phyloP scores from a whole-genome alignment of 2,113 vertebrate species.

The Lophura nycthemera region DNA sequence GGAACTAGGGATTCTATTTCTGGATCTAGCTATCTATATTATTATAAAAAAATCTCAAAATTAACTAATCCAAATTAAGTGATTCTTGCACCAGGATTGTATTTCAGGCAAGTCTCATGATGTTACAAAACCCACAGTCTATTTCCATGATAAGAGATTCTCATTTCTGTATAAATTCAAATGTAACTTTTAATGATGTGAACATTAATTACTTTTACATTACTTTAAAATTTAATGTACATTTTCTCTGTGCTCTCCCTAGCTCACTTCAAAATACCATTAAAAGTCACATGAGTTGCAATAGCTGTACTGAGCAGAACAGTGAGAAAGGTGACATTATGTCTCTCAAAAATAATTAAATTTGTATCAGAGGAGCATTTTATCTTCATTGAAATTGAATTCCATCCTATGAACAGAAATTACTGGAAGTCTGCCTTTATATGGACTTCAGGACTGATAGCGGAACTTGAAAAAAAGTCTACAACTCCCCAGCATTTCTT shows the following conservation, averaged over 20 bases:
- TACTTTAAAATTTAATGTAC: background rate
- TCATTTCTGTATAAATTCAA: background rate
- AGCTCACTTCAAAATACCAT: background rate
- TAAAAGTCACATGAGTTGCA: background rate
- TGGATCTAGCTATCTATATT: background rate
- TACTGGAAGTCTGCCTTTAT: background rate
- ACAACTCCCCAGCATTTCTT: background rate
- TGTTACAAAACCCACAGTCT: background rate
- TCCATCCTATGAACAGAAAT: background rate
- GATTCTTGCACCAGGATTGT: background rate
- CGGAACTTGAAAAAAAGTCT: background rate
- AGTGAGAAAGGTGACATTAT: background rate
- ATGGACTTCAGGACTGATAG: background rate
- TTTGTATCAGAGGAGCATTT: background rate
- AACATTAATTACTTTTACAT: background rate
- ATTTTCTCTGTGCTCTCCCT: background rate
- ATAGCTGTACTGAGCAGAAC: background rate
- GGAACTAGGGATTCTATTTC: background rate
- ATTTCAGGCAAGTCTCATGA: background rate
- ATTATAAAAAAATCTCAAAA: background rate
- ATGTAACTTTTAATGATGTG: background rate
- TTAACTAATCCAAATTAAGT: too few relatives aligned
- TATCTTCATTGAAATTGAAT: background rate
- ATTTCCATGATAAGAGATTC: background rate
- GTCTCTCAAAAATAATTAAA: background rate